Conservation (phyloP, 2,113 vertebrate genomes). For the Xenus cinereus region DNA sequence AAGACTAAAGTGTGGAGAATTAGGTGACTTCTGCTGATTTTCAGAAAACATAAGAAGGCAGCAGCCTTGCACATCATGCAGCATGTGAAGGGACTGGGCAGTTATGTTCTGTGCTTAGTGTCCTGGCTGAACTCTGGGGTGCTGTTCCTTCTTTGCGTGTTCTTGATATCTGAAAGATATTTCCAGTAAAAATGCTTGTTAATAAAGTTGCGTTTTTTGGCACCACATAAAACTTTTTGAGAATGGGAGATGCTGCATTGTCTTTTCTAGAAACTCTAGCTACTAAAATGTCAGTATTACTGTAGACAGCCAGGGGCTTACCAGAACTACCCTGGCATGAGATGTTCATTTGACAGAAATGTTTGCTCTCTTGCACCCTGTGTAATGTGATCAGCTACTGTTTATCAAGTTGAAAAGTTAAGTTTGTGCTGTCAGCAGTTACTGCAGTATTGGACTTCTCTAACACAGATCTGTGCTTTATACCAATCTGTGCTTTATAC, state of each 20-base stretch:
- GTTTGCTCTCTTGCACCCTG: neutral
- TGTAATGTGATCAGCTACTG: neutral
- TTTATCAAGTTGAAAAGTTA: neutral
- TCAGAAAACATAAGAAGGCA: neutral
- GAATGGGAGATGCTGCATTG: neutral
- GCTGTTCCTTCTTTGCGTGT: neutral
- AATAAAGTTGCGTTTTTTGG: neutral
- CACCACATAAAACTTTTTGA: neutral
- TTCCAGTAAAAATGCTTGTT: neutral
- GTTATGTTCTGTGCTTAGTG: neutral
- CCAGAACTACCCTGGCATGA: neutral
- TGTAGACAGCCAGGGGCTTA: neutral
- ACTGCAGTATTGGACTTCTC: neutral
- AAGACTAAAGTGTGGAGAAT: neutral
- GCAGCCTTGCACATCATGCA: neutral
- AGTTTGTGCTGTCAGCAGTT: neutral
- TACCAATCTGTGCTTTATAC: neutral
- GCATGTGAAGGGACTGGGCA: neutral
- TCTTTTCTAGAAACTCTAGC: neutral
- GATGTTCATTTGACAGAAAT: neutral
- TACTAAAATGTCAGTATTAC: neutral
- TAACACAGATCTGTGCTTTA: neutral
- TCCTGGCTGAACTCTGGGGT: neutral
- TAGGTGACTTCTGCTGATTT: neutral
- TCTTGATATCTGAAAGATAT: neutral